Base-by-base conservation (phyloP, 2,888 invertebrate species). In the Callosobruchus maculatus region DNA sequence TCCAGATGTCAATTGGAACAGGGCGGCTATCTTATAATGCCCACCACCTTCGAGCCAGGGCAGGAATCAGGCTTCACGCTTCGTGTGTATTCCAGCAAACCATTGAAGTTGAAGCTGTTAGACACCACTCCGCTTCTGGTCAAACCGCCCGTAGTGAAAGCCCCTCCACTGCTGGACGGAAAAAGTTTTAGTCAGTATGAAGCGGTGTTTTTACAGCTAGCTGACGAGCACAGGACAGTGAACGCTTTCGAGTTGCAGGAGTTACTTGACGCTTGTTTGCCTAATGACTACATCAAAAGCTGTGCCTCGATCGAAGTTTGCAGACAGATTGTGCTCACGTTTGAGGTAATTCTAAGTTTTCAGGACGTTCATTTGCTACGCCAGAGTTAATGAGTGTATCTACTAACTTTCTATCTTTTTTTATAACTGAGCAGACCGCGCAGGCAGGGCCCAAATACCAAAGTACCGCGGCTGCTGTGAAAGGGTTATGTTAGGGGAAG, bases 231-330 rank as follows among this genome's bases (percentile, higher is more conserved):
- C 84, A 90, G 93, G 82, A 95, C 96, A 0, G 95, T 97, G 26
- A 96, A 96, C 82, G 94, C 96, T 2, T 97, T 97, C 84, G 97
- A 97, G 85, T 88, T 97, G 4, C 96, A 97, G 86, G 97, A 97
- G 84, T 87, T 97, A 21, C 87, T 97, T 30, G 97, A 97, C 82
- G 95, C 95, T 0, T 97, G 97, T 86, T 89, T 97, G 74, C 97
- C 97, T 0, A 97, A 97, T 85, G 97, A 97, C 88, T 97, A 97
- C 82, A 96, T 97, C 79, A 97, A 97, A 84, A 97, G 97, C 81
- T 97, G 97, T 86, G 96, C 97, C 0, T 95, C 95, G 20, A 92
- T 97, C 81, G 97, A 97, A 86, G 96, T 97, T 0, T 97, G 97
- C 83, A 90, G 96, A 75, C 96, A 97, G 87, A 95, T 97, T 9